Conservation (phyloP, 2,888 invertebrate genomes). For the Drosophila nigricruria region DNA sequence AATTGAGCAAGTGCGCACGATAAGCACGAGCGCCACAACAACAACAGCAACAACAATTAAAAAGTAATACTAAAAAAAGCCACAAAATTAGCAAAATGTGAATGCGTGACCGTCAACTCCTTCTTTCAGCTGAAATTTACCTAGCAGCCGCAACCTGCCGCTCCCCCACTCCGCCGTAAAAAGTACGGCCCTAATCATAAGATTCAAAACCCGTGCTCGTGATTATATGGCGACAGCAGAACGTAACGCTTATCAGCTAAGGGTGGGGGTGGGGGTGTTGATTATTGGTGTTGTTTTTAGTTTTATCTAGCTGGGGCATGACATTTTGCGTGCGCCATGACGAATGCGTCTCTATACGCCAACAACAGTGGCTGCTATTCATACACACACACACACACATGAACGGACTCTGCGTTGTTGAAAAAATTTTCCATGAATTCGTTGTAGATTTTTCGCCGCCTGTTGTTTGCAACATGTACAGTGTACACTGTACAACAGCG, state of each 20-base stretch:
- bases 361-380: conserved; percentile 58
- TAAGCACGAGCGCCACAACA: conserved; percentile 48
- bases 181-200: conserved; percentile 64
- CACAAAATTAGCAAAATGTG: conserved; percentile 29
- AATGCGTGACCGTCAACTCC: conserved; percentile 46
- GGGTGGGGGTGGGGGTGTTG: conserved; percentile 2
- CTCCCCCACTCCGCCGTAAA: background rate
- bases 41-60: conserved; percentile 10
- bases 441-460: conserved; percentile 54
- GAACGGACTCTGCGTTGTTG: conserved; percentile 30
- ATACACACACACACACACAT: conserved; percentile 24
- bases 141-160: background rate
- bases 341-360: conserved; percentile 62
- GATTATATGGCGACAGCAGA: conserved; percentile 50
- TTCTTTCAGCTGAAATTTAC: conserved; percentile 3
- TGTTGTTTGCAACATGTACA: conserved; percentile 57
- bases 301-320: conserved; percentile 73
- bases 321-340: conserved; percentile 79
- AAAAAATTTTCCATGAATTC: conserved; percentile 77
- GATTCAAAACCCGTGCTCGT: conserved; percentile 74
- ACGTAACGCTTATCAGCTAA: conserved; percentile 53
- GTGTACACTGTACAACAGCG: conserved; percentile 19
- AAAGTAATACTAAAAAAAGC: conserved; percentile 2
- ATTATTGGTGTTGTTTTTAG: conserved; percentile 22
- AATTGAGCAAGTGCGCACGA: conserved; percentile 69